These are phyloP conservation scores for Nyctibius grandis DNA, from an alignment of 2,797 vertebrate species.

Conservation along the genomic window DNA sequence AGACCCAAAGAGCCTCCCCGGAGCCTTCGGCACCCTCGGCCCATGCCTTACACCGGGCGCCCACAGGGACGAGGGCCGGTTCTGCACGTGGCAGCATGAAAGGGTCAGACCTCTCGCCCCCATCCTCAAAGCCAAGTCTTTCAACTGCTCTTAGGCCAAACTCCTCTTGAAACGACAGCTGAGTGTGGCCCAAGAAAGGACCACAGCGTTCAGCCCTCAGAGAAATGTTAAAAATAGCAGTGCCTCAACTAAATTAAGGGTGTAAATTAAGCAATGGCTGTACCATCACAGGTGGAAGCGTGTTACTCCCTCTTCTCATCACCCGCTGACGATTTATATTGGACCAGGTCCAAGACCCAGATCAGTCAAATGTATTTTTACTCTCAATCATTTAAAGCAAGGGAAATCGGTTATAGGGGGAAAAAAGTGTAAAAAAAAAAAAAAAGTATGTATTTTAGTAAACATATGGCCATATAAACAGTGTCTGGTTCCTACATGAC, in stretches of 20 bases:
- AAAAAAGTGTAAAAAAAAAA: not conserved
- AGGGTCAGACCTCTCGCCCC: not conserved
- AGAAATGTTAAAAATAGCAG: not conserved
- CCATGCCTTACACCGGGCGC: not conserved
- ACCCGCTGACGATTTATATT: not conserved
- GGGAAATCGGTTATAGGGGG: not conserved
- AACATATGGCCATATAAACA: not conserved
- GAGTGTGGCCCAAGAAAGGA: not conserved
- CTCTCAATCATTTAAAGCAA: not conserved
- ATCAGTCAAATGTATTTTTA: constrained; percentile 4
- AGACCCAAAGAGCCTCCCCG: not conserved
- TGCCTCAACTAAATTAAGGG: constrained; percentile 6
- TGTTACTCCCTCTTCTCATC: not conserved
- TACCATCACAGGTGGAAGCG: not conserved
- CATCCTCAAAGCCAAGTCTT: not conserved
- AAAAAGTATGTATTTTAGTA: not conserved
- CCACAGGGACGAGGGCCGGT: fast-evolving
- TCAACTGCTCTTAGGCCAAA: not conserved
- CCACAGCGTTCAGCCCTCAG: not conserved
- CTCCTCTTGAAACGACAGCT: not conserved
- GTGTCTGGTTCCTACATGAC: not conserved
- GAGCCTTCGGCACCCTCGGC: not conserved
- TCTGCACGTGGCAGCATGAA: not conserved
- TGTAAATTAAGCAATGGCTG: not conserved
- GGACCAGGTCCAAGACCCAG: not conserved